Conservation (phyloP, 2,888 invertebrate genomes). For the Eulithis prunata region DNA sequence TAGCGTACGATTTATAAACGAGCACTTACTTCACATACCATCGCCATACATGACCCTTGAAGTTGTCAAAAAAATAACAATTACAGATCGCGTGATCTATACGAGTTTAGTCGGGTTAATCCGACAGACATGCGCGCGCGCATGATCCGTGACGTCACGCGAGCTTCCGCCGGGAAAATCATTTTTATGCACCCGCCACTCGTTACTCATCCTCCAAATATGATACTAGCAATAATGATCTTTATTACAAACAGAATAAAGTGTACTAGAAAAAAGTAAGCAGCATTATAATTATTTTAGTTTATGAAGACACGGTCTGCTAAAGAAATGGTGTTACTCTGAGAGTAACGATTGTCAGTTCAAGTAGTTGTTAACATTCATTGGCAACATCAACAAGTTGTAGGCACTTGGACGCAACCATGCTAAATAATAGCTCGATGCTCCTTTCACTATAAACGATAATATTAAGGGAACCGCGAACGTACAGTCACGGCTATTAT, state of each 20-base stretch:
- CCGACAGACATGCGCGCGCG: constrained; percentile 55
- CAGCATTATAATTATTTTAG: constrained; percentile 31
- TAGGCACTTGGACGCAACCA: constrained; percentile 22
- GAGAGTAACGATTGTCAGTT: constrained; percentile 47
- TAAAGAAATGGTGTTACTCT: constrained; percentile 58
- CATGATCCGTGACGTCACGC: constrained; percentile 64
- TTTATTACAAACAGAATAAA: constrained; percentile 33
- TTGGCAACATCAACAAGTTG: constrained; percentile 37
- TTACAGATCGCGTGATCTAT: constrained; percentile 57
- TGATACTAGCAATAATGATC: constrained; percentile 37
- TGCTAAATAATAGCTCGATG: constrained; percentile 19
- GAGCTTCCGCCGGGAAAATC: constrained; percentile 62
- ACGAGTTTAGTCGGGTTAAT: constrained; percentile 61
- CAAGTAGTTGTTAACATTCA: constrained; percentile 41
- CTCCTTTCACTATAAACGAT: not conserved
- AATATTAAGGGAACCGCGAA: not conserved
- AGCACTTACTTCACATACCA: constrained; percentile 29
- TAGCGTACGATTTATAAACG: constrained; percentile 21
- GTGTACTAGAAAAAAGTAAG: constrained; percentile 24
- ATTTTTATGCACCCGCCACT: constrained; percentile 49
- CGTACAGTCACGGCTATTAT: not conserved
- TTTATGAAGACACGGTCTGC: constrained; percentile 63
- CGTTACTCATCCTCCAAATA: constrained; percentile 34
- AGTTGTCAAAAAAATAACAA: constrained; percentile 54
- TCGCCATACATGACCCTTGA: constrained; percentile 47